phyloP scores from a whole-genome alignment of 2,797 vertebrate species.

The Sparidentex hasta region DNA sequence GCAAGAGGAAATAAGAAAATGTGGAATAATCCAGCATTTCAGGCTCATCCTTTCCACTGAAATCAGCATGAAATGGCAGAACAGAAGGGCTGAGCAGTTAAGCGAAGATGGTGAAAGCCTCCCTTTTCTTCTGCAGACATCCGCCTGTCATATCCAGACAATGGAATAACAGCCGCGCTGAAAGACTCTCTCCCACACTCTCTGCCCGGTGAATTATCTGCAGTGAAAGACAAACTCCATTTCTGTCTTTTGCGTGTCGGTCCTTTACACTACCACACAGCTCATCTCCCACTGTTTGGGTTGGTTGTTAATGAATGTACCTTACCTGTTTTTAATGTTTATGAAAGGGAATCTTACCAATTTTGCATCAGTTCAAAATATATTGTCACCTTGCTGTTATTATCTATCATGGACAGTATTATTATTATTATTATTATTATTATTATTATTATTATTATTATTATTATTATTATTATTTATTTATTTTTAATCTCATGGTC shows the following conservation, averaged over 20 bases:
- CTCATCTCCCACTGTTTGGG: neutral
- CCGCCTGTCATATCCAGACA: conserved; percentile 48
- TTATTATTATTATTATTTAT: too few relatives aligned
- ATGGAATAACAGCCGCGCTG: conserved; percentile 42
- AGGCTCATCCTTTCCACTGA: conserved; percentile 51
- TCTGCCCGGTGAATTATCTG: conserved; percentile 10
- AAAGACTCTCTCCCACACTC: conserved; percentile 19
- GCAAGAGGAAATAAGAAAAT: conserved; percentile 53
- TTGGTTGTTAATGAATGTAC: neutral
- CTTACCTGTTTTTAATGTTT: neutral
- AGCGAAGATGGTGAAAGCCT: conserved; percentile 39
- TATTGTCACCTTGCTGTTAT: neutral
- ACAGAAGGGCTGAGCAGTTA: conserved; percentile 36
- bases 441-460: too few relatives aligned
- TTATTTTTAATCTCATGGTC: too few relatives aligned
- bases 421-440: too few relatives aligned
- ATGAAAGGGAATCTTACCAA: neutral
- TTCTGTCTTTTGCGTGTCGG: conserved; percentile 1
- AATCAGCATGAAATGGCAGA: conserved; percentile 49
- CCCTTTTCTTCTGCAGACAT: conserved; percentile 30
- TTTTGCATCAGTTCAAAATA: neutral
- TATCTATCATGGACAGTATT: neutral
- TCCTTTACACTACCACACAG: neutral
- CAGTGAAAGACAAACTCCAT: conserved; percentile 5
- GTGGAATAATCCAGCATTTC: conserved; percentile 52